Evolutionary conservation across 1,140 invertebrate genomes (phyloP).

Genomic region (Lutraria rhynchaena): DNA sequence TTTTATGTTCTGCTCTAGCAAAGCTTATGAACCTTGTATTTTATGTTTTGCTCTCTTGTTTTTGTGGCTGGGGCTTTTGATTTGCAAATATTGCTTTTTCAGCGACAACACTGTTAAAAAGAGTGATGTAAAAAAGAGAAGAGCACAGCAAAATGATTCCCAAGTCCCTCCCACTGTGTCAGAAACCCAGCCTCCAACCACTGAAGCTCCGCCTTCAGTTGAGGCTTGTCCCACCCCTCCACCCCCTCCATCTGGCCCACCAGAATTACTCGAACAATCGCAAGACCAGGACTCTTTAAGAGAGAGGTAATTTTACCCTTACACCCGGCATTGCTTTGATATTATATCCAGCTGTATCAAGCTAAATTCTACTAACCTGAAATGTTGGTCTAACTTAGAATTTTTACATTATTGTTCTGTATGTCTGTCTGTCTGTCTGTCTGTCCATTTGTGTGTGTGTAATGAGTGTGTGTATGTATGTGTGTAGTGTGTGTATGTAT

Average conservation of each 20-base stretch:
- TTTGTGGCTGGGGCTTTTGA: conserved; percentile 24
- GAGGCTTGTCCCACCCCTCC: conserved; percentile 58
- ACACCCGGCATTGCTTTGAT: conserved; percentile 12
- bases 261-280: conserved; percentile 21
- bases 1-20: neutral
- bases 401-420: no score
- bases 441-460: no score
- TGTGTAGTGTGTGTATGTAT: no score
- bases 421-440: no score
- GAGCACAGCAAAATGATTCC: conserved; percentile 42
- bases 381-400: neutral
- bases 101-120: conserved; percentile 79
- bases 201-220: conserved; percentile 29
- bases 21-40: neutral
- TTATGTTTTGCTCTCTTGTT: neutral
- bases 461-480: no score
- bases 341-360: no score
- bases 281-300: conserved; percentile 14
- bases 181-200: conserved; percentile 46
- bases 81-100: conserved; percentile 52
- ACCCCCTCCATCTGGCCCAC: conserved; percentile 57
- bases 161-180: conserved; percentile 58
- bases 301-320: conserved; percentile 70
- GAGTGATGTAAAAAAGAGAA: conserved; percentile 66
- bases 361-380: no score